Evolutionary conservation across 2,888 invertebrate species (phyloP).

Genomic region (Plusia festucae): DNA sequence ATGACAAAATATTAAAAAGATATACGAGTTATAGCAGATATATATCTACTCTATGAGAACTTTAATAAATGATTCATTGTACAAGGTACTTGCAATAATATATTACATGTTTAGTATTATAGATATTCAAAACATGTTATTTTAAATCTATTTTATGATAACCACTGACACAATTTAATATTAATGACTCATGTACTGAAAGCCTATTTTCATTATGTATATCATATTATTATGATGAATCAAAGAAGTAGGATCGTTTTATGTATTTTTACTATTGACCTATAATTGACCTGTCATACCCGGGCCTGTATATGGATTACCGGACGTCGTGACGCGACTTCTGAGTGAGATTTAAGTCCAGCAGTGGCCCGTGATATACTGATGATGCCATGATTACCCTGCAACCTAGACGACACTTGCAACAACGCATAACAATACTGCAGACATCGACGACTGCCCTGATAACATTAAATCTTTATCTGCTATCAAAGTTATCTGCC

Average conservation of each 20-base stretch:
- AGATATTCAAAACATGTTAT: not conserved
- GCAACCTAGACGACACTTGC: too few relatives aligned
- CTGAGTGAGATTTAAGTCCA: too few relatives aligned
- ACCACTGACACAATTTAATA: not conserved
- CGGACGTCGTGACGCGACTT: too few relatives aligned
- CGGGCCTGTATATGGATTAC: too few relatives aligned
- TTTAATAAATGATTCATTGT: not conserved
- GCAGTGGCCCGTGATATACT: too few relatives aligned
- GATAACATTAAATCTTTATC: not conserved
- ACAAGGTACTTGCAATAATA: not conserved
- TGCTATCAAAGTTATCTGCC: not conserved
- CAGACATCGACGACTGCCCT: not conserved
- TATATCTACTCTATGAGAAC: not conserved
- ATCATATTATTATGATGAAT: too few relatives aligned
- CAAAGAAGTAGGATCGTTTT: too few relatives aligned
- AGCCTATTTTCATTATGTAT: too few relatives aligned
- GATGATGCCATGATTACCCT: too few relatives aligned
- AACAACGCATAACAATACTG: not conserved
- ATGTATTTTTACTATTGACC: too few relatives aligned
- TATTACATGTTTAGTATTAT: not conserved
- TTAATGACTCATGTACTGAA: not conserved
- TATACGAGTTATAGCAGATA: not conserved
- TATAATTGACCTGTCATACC: too few relatives aligned
- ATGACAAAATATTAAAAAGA: not conserved
- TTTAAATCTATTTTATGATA: not conserved